Evolutionary conservation across 1,140 invertebrate genomes (phyloP), one percentile per base, ranked within the genome.

Genomic region (Scylla paramamosain): DNA sequence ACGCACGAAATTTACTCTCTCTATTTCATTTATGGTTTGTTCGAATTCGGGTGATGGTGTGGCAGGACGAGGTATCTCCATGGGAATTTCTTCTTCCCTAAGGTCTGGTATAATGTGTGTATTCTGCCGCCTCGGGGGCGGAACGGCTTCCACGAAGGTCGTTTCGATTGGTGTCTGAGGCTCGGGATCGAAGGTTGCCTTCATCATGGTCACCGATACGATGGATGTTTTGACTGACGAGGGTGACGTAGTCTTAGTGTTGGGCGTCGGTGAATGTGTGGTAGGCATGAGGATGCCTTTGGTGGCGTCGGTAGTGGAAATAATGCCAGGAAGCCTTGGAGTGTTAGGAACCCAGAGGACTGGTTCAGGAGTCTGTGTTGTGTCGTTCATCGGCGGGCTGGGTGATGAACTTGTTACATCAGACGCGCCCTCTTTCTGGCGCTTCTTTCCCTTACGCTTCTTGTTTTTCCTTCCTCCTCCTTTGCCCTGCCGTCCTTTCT

Each of bases 21-120:
- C 91, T 8, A 89, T 59, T 20, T 92, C 83, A 31, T 67, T 77
- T 31, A 92, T 91, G 39, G 86, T 67, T 88, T 92, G n/a, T 28
- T 92, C 59, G 1, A n/a, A 28, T 25, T 52, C 89, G 32, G 32
- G 87, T 77, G 67, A 77, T 0, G 67, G 67, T 77, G 4, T 77
- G 4, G 16, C 25, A 20, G 67, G 67, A n/a, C 67, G 67, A n/a
- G 67, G 67, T 39, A 39, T n/a, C 8, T 77, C 20, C 67, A 0
- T 25, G 67, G 25, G 25, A 2, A 7, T 77, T 25, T 20, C 12
- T 25, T 77, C 67, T 20, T 77, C 67, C 67, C 20, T 20, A n/a
- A n/a, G 67, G 67, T 12, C 6, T 77, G 67, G 20, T 77, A 1
- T 77, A 20, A 1, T 77, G n/a, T 77, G 67, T 6, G 67, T 77